Conservation (phyloP, 1,140 invertebrate species). For the Pogonomyrmex californicus region DNA sequence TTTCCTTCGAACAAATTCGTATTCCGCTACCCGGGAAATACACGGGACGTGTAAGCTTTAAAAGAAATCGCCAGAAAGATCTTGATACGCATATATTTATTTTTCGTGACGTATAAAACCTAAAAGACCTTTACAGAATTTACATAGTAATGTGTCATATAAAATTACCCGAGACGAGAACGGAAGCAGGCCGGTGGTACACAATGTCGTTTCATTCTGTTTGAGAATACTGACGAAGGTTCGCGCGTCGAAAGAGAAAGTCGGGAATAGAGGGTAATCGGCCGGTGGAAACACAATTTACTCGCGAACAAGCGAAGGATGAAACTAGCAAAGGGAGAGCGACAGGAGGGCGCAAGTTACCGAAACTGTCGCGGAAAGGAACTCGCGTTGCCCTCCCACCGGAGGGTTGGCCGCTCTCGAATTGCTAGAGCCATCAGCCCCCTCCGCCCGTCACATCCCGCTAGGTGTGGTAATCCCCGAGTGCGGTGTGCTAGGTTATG, state of each 20-base stretch:
- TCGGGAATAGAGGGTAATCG: slow-evolving; percentile 68
- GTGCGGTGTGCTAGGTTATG: background rate
- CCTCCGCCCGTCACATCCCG: slow-evolving; percentile 27
- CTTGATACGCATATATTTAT: slow-evolving; percentile 31
- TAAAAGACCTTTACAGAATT: background rate
- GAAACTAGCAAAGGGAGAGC: slow-evolving; percentile 9
- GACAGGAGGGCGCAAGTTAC: background rate
- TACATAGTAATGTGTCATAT: background rate
- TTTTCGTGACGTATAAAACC: slow-evolving; percentile 10
- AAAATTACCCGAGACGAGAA: slow-evolving; percentile 18
- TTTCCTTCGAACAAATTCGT: background rate
- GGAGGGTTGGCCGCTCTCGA: slow-evolving; percentile 6
- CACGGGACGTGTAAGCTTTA: background rate
- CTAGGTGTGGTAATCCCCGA: slow-evolving; percentile 8
- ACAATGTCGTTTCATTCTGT: slow-evolving; percentile 25
- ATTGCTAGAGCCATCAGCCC: slow-evolving; percentile 64
- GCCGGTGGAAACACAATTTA: slow-evolving; percentile 73
- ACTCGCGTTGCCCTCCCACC: slow-evolving; percentile 42
- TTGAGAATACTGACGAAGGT: slow-evolving; percentile 58
- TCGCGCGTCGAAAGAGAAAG: slow-evolving; percentile 35
- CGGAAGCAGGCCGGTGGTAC: background rate
- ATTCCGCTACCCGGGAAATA: background rate
- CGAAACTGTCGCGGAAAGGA: slow-evolving; percentile 25
- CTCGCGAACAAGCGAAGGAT: slow-evolving; percentile 32
- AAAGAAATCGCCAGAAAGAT: background rate